Percentiles rank a stretch among this genome's conserved stretches.
phyloP scores from a whole-genome alignment of 2,888 invertebrate genomes.

The Dione juno region DNA sequence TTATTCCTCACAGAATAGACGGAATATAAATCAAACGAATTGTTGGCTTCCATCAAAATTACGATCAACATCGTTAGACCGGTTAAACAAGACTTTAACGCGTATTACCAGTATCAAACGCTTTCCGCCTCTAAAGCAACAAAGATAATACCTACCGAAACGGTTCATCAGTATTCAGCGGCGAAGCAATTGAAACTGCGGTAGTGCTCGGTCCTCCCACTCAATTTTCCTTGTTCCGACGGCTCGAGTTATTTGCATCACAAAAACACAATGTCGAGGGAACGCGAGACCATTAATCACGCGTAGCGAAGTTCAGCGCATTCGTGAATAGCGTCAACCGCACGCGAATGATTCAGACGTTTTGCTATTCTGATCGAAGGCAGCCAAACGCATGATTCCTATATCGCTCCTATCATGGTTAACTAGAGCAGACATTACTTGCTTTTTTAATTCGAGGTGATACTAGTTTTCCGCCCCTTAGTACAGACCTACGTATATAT shows the following conservation, averaged over 20 bases:
- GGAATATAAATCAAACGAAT: constrained; percentile 25
- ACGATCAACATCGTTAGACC: constrained; percentile 35
- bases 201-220: constrained; percentile 77
- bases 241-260: constrained; percentile 83
- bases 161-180: constrained; percentile 81
- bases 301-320: constrained; percentile 72
- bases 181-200: constrained; percentile 81
- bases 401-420: neutral
- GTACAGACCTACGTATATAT: neutral
- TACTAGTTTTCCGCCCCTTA: neutral
- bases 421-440: neutral
- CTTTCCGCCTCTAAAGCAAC: constrained; percentile 45
- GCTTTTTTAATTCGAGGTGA: neutral
- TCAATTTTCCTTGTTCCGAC: constrained; percentile 82
- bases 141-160: constrained; percentile 70
- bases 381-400: constrained; percentile 37
- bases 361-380: constrained; percentile 43
- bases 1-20: neutral
- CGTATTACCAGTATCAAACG: constrained; percentile 45
- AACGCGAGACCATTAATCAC: constrained; percentile 81
- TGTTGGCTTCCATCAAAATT: constrained; percentile 19
- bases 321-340: constrained; percentile 75
- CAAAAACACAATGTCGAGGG: constrained; percentile 82
- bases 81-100: constrained; percentile 36
- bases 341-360: constrained; percentile 80